Conservation (phyloP, 2,888 invertebrate genomes). For the Pristionchus entomophagus region DNA sequence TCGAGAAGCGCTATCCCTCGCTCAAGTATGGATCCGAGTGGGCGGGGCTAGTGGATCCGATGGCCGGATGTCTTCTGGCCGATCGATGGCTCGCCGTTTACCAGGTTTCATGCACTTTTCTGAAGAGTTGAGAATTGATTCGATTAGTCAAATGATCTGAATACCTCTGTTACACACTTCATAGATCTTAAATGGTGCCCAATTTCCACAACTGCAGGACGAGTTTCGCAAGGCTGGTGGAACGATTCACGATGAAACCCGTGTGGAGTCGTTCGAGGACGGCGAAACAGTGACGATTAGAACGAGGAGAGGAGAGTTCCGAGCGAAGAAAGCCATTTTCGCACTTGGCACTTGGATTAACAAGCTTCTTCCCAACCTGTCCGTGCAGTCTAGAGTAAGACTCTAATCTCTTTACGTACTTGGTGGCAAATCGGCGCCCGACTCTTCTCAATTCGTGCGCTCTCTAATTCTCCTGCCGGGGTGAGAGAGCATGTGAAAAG, state of each 20-base stretch:
- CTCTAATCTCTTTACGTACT: too few species aligned
- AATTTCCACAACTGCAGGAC: too few species aligned
- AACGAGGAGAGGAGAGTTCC: constrained; percentile 14
- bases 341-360: constrained; percentile 71
- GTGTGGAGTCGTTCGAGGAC: constrained; percentile 26
- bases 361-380: constrained; percentile 59
- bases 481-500: too few species aligned
- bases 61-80: constrained; percentile 43
- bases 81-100: constrained; percentile 39
- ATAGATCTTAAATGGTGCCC: not conserved
- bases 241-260: not conserved
- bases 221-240: constrained; percentile 43
- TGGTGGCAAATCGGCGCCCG: too few species aligned
- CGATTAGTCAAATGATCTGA: too few species aligned
- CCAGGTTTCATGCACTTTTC: not conserved
- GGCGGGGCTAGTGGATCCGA: constrained; percentile 42
- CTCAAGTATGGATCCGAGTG: constrained; percentile 29
- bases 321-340: constrained; percentile 54
- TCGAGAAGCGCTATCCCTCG: constrained; percentile 35
- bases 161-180: too few species aligned
- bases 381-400: constrained; percentile 58
- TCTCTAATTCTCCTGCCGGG: too few species aligned
- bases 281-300: not conserved
- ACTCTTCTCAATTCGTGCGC: too few species aligned
- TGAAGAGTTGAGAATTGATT: not conserved